Base-by-base conservation (phyloP, 2,888 invertebrate species). In the Acleris sparsana region DNA sequence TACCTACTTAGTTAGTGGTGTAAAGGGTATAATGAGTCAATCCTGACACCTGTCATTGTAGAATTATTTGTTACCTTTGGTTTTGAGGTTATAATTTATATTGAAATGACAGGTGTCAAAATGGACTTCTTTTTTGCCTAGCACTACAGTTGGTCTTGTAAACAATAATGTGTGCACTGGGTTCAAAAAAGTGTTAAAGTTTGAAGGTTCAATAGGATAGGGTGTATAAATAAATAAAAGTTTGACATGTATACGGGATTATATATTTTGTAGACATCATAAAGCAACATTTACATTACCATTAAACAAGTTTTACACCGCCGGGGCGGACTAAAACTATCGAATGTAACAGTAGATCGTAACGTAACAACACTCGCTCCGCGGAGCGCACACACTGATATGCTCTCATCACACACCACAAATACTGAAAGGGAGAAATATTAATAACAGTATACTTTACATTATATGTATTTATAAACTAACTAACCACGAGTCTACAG, bases 181-280 rank as follows among this genome's bases (percentile, higher is more conserved):
- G 20, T 20, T 20, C 20, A 20, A 20, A 20, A 3, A 20, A 20
- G 1, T n/a, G n/a, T n/a, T n/a, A n/a, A n/a, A n/a, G n/a, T n/a
- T n/a, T n/a, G n/a, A n/a, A 3, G 18, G 9, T 18, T 39, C 13
- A 29, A 18, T 20, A 25, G 46, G n/a, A 44, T 22, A 25, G 13
- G 3, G 6, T 46, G 20, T 52, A 53, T 11, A 46, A 62, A 43
- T 64, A 79, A 86, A 84, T 79, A 71, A 90, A 90, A 91, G 83
- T 20, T 81, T 82, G 80, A 72, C 72, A 79, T 80, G 75, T 89
- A 85, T 87, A 89, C 83, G 88, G 88, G 92, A 92, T 92, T 92
- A 92, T 92, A 92, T 91, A 92, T 91, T 93, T 92, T 88, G 87
- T 93, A 92, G 89, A 93, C 91, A 91, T 91, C 86, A 92, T 92